Conservation (phyloP, 1,140 invertebrate genomes). For the Lasioglossum albipes region DNA sequence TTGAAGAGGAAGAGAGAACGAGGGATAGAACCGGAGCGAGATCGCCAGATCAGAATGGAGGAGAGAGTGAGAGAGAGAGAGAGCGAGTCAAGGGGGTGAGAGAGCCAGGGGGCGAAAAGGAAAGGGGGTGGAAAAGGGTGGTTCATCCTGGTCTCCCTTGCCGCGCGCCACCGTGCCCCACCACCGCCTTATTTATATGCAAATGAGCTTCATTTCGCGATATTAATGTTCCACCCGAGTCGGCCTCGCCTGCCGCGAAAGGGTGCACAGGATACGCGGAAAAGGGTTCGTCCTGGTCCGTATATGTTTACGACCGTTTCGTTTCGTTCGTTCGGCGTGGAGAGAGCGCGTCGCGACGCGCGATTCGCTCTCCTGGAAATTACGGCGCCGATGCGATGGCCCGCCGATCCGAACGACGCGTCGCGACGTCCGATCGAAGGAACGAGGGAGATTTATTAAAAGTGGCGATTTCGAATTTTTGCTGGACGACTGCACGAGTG, state of each 20-base stretch:
- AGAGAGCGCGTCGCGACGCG: conserved; percentile 12
- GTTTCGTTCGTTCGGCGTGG: conserved; percentile 37
- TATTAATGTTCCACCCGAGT: conserved; percentile 87
- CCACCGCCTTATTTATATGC: conserved; percentile 89
- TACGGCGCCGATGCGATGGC: conserved; percentile 23
- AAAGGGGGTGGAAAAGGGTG: conserved; percentile 65
- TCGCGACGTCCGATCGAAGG: neutral
- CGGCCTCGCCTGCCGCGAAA: conserved; percentile 78
- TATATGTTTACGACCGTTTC: conserved; percentile 76
- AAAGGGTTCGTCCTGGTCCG: conserved; percentile 73
- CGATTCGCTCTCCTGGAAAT: conserved; percentile 53
- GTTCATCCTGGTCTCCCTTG: conserved; percentile 75
- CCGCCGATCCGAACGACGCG: neutral
- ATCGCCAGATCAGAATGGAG: no score
- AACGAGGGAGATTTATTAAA: neutral
- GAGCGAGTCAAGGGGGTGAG: conserved; percentile 30
- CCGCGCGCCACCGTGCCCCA: conserved; percentile 60
- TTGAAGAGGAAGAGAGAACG: conserved; percentile 30
- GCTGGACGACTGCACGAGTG: no score
- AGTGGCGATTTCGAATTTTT: neutral
- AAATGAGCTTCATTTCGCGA: conserved; percentile 93
- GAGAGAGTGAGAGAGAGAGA: no score
- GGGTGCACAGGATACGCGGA: conserved; percentile 75
- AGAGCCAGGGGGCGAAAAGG: conserved; percentile 12
- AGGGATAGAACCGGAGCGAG: conserved; percentile 18